Evolutionary conservation across 2,113 vertebrate genomes (phyloP), one percentile per base, ranked within the genome.

Genomic region (Spizaetus ornatus): DNA sequence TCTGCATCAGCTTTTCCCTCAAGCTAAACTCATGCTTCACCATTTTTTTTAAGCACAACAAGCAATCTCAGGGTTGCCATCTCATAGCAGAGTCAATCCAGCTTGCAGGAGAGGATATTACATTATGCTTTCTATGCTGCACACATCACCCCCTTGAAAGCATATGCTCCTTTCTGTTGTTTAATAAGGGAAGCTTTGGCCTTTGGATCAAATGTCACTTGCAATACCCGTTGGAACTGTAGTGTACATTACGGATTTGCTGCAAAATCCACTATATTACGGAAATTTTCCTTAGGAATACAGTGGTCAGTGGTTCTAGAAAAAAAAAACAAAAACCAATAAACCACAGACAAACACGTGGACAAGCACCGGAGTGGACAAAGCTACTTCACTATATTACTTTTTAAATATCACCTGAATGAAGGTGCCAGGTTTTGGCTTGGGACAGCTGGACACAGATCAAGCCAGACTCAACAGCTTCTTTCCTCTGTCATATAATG

Each of bases 11-110:
- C 80, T 90, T 70, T 93, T 97, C 69, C 61, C 73, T 90, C 69
- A 53, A 96, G 82, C 71, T 95, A 79, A 95, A 73, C 55, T 78
- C 61, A 69, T 62, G 59, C 52, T 80, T 96, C 89, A 94, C 65
- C 62, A 87, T 9, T 93, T 95, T 95, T 83, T 94, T 93, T 82
- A 96, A 95, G 66, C 61, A 93, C 93, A 92, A 90, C 52, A 72
- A 96, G 65, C 90, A 63, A 79, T 36, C 88, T 77, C 27, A 11
- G 76, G 16, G 7, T 56, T 97, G 89, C 62, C 52, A 52, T 83
- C 80, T 71, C 42, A 9, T 2, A 87, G 88, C 77, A 38, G 86
- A 95, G 45, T 69, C 95, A 87, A 45, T 85, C 91, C 82, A 61
- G 40, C 71, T 56, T 17, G 11, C 65, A 96, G 71, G 86, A 88